Conservation (phyloP, 2,797 vertebrate species). For the Synanceia verrucosa region DNA sequence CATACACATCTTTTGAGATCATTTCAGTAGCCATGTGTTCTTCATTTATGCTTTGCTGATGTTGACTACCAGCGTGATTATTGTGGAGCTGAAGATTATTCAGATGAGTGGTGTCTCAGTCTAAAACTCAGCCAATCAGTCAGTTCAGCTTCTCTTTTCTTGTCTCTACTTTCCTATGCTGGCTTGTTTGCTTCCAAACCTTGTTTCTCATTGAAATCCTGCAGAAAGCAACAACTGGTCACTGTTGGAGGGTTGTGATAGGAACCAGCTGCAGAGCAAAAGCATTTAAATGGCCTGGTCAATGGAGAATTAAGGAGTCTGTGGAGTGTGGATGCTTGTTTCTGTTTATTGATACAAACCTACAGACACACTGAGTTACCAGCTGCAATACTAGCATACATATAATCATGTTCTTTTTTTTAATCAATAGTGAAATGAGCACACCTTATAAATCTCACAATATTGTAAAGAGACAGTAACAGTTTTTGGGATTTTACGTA, state of each 20-base stretch:
- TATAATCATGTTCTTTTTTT: neutral
- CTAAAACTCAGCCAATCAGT: neutral
- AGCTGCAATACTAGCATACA: neutral
- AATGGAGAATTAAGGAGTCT: neutral
- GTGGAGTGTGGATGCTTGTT: neutral
- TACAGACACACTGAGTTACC: neutral
- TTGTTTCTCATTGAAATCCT: constrained; percentile 9
- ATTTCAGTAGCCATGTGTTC: constrained; percentile 7
- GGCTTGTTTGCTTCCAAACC: neutral
- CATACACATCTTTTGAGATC: constrained; percentile 11
- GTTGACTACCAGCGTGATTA: neutral
- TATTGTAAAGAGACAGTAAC: neutral
- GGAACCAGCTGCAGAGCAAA: constrained; percentile 22
- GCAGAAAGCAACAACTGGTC: constrained; percentile 9
- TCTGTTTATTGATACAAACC: neutral
- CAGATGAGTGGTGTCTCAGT: neutral
- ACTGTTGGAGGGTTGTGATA: constrained; percentile 2
- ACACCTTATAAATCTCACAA: neutral
- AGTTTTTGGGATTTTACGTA: no score
- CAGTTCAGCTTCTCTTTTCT: neutral
- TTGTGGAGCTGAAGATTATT: neutral
- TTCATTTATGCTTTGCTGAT: constrained; percentile 1
- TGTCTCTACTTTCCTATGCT: neutral
- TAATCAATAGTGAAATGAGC: neutral
- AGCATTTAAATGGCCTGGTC: constrained; percentile 19